Evolutionary conservation across 2,888 invertebrate genomes (phyloP).

Genomic region (Sphaerophoria taeniata): DNA sequence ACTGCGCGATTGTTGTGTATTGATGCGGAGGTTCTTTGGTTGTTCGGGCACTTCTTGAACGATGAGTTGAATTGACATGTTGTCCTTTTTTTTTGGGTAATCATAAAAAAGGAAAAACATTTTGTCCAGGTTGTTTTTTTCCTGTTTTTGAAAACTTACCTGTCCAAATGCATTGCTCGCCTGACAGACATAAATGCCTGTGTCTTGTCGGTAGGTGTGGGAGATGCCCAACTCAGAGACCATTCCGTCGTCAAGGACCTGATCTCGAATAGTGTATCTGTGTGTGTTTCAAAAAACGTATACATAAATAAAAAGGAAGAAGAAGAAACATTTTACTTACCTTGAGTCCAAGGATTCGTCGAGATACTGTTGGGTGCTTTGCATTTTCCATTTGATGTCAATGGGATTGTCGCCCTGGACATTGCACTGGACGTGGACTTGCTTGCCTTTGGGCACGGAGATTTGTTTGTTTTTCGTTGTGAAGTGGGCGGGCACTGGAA

Average conservation of each 20-base stretch:
- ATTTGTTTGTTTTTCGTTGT: constrained; percentile 92
- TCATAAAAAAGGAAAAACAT: neutral
- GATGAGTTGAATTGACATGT: constrained; percentile 94
- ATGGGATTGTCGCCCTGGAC: constrained; percentile 94
- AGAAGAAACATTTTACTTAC: constrained; percentile 78
- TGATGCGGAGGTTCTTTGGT: constrained; percentile 92
- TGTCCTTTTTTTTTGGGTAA: constrained; percentile 84
- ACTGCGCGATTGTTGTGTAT: constrained; percentile 92
- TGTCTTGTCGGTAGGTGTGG: constrained; percentile 93
- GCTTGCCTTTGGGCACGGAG: constrained; percentile 91
- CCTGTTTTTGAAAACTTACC: constrained; percentile 83
- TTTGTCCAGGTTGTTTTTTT: neutral
- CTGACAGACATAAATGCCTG: constrained; percentile 93
- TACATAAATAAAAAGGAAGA: neutral
- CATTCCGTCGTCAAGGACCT: constrained; percentile 90
- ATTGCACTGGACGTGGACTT: constrained; percentile 93
- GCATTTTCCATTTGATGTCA: constrained; percentile 91
- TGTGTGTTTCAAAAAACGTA: constrained; percentile 2
- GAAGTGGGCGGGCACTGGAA: constrained; percentile 90
- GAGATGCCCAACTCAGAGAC: constrained; percentile 93
- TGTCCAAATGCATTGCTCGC: constrained; percentile 95
- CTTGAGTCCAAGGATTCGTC: constrained; percentile 89
- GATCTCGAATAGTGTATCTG: constrained; percentile 90
- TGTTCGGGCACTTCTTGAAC: constrained; percentile 96
- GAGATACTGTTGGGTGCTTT: constrained; percentile 88